These are phyloP conservation scores for Drosophila obscura DNA, from an alignment of 1,140 invertebrate genomes.

Conservation along the genomic window DNA sequence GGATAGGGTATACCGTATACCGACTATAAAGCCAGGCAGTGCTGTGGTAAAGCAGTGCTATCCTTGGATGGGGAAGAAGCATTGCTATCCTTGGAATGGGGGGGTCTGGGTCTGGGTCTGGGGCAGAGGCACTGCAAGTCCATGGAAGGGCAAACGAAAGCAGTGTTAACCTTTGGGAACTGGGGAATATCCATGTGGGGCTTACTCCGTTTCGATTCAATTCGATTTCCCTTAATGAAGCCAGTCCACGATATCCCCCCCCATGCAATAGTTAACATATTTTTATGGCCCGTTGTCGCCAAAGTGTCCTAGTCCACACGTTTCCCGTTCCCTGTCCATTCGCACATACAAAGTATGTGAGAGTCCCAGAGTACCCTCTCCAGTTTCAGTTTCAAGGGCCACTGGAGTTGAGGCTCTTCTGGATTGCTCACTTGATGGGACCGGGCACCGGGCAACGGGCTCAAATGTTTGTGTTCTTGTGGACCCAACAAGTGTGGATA, in stretches of 20 bases:
- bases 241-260: conserved; percentile 39
- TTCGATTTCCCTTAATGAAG: conserved; percentile 70
- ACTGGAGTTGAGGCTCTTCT: conserved; percentile 37
- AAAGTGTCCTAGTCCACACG: conserved; percentile 52
- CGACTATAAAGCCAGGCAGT: too few relatives aligned
- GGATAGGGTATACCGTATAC: neutral
- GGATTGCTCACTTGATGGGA: conserved; percentile 67
- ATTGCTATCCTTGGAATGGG: neutral
- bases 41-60: neutral
- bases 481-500: conserved; percentile 29
- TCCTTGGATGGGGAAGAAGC: neutral
- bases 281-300: conserved; percentile 68
- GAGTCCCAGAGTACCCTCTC: neutral
- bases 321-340: neutral
- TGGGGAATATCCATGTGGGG: conserved; percentile 16
- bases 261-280: conserved; percentile 67
- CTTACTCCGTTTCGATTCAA: conserved; percentile 47
- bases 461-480: conserved; percentile 36
- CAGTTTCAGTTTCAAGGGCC: conserved; percentile 43
- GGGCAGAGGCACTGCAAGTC: neutral
- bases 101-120: neutral
- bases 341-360: too few relatives aligned
- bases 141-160: too few relatives aligned
- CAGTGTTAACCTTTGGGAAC: neutral
- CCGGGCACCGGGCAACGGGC: neutral